Percentiles rank a stretch among this genome's conserved stretches.
Evolutionary conservation across 64 coral and sea anemone genomes (phyloP).

Genomic region (Hydrozoanthus tunicans): DNA sequence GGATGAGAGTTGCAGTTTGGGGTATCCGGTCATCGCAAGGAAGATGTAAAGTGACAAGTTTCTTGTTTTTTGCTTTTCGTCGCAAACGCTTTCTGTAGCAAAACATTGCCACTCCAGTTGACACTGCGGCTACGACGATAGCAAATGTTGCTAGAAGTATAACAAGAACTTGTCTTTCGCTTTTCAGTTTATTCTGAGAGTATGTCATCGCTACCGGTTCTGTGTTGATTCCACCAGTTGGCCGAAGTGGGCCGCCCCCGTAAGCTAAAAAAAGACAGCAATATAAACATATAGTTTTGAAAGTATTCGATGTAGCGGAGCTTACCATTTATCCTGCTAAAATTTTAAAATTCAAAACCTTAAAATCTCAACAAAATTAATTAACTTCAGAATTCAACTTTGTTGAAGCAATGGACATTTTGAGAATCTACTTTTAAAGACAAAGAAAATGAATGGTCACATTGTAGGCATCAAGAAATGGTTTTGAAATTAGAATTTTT

Average conservation of each 20-base stretch:
- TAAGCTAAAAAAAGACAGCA: background rate
- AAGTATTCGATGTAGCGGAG: background rate
- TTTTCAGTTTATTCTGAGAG: constrained; percentile 25
- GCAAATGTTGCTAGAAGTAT: constrained; percentile 45
- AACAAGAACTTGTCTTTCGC: constrained; percentile 32
- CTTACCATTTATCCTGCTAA: too few relatives aligned
- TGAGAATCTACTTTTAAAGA: too few relatives aligned
- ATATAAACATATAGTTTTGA: background rate
- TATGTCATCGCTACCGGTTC: background rate
- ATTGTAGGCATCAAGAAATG: too few relatives aligned
- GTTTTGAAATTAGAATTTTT: too few relatives aligned
- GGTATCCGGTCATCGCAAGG: constrained; percentile 8
- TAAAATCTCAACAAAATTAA: too few relatives aligned
- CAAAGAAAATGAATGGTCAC: too few relatives aligned
- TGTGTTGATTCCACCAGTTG: background rate
- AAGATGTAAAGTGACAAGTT: constrained; percentile 48
- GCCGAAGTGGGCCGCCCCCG: background rate
- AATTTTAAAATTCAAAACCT: too few relatives aligned
- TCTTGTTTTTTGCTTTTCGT: constrained; percentile 40
- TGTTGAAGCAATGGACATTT: too few relatives aligned
- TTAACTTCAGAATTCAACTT: too few relatives aligned
- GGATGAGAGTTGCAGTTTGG: constrained; percentile 40
- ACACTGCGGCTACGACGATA: constrained; percentile 9
- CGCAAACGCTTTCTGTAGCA: constrained; percentile 58
- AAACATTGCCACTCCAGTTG: constrained; percentile 32